A percentile compares a stretch with the other conserved stretches of the same genome.
Evolutionary conservation across 2,888 invertebrate genomes (phyloP).

Genomic region (Philonicus albiceps): DNA sequence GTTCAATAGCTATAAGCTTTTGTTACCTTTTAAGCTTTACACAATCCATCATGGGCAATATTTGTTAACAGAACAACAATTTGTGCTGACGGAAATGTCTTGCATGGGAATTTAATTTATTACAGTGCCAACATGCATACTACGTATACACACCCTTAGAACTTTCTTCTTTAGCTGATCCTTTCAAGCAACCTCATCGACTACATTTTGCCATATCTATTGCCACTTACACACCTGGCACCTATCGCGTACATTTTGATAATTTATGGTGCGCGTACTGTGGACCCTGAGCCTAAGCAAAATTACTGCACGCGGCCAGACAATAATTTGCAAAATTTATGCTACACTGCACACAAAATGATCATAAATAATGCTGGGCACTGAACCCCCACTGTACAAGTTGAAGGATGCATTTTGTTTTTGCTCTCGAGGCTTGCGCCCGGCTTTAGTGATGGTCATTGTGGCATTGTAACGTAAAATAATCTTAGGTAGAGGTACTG

Average conservation of each 20-base stretch:
- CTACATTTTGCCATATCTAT: conserved; percentile 16
- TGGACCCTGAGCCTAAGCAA: neutral
- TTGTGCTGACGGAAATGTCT: conserved; percentile 35
- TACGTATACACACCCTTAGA: neutral
- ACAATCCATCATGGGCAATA: neutral
- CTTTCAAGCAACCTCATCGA: neutral
- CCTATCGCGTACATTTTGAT: conserved; percentile 37
- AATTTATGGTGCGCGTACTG: conserved; percentile 33
- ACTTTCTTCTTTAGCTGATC: conserved; percentile 7
- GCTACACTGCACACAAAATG: conserved; percentile 44
- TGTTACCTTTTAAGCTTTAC: neutral
- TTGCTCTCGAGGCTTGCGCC: neutral
- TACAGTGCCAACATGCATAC: neutral
- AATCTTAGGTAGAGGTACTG: conserved; percentile 7
- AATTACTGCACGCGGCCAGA: conserved; percentile 41
- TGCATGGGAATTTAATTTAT: conserved; percentile 32
- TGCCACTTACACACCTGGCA: conserved; percentile 38
- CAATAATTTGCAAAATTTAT: conserved; percentile 43
- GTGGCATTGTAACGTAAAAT: conserved; percentile 12
- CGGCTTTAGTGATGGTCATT: neutral
- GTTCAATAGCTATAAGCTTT: neutral
- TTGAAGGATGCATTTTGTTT: conserved; percentile 38
- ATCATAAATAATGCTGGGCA: conserved; percentile 40
- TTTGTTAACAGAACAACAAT: conserved; percentile 27
- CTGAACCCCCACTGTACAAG: conserved; percentile 9